Percentiles rank a stretch among this genome's conserved stretches.
These are phyloP conservation scores for Biston betularia DNA, from an alignment of 2,888 invertebrate genomes.

Conservation along the genomic window DNA sequence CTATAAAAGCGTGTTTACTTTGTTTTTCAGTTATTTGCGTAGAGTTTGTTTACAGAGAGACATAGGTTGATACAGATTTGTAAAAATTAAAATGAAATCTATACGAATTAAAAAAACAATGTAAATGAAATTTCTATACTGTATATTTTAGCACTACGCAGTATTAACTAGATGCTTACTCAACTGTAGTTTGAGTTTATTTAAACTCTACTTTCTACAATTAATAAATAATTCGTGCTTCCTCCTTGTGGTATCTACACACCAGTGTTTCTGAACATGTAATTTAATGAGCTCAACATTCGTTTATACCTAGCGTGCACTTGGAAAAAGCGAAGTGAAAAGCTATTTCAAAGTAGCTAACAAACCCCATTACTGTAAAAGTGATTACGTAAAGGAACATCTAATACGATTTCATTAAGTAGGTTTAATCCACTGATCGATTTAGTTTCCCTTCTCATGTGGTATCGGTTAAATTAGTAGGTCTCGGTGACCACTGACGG, in stretches of 20 bases:
- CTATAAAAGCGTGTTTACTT: conserved; percentile 12
- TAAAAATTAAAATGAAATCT: background rate
- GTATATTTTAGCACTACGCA: background rate
- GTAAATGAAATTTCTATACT: background rate
- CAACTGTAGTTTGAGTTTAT: background rate
- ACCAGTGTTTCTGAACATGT: background rate
- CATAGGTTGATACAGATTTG: background rate
- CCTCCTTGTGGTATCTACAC: background rate
- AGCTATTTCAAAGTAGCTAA: background rate
- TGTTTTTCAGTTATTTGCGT: conserved; percentile 14
- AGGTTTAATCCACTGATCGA: conserved; percentile 30
- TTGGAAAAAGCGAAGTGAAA: no score
- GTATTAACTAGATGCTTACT: background rate
- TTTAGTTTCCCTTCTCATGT: conserved; percentile 31
- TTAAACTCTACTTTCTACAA: background rate
- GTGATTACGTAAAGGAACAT: conserved; percentile 21
- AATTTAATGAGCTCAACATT: background rate
- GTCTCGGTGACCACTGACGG: conserved; percentile 5
- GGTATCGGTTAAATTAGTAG: conserved; percentile 12
- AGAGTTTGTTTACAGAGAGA: conserved; percentile 4
- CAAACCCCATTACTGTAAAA: conserved; percentile 18
- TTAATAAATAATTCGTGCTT: background rate
- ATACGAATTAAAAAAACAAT: background rate
- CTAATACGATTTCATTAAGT: conserved; percentile 17
- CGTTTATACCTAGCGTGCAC: no score